A percentile compares a stretch with the other conserved stretches of the same genome.
phyloP scores from a whole-genome alignment of 2,113 vertebrate genomes.

The Myrmecophaga tridactyla region DNA sequence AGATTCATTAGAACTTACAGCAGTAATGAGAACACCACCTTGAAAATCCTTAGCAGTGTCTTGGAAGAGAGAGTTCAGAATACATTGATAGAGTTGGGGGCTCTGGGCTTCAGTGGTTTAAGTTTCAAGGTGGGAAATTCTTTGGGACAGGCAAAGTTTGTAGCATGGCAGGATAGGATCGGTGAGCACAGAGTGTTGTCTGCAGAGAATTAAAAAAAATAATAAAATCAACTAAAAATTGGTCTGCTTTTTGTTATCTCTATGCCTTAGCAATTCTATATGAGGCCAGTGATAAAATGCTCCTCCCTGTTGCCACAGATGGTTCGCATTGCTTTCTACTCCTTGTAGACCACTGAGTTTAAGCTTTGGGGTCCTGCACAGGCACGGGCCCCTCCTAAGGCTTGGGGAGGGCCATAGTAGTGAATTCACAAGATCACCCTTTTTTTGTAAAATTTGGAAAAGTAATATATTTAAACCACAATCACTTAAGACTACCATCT shows the following conservation, averaged over 20 bases:
- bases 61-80: background rate
- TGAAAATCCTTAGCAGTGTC: background rate
- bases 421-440: background rate
- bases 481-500: background rate
- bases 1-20: background rate
- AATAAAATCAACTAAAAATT: background rate
- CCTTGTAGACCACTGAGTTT: background rate
- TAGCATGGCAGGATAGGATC: background rate
- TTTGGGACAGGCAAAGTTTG: background rate
- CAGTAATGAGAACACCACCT: background rate
- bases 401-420: too few species aligned
- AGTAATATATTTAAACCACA: background rate
- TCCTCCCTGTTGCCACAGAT: background rate
- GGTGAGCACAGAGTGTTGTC: accelerated
- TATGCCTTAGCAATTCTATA: background rate
- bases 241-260: background rate
- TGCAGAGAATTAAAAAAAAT: background rate
- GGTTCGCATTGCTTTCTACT: too few species aligned
- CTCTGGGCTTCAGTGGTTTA: background rate
- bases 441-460: background rate
- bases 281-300: background rate
- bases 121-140: background rate
- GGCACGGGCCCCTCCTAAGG: background rate
- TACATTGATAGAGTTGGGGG: background rate
- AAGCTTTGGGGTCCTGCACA: background rate